Base-by-base conservation (phyloP, 2,113 vertebrate species). In the Scytalopus superciliaris region DNA sequence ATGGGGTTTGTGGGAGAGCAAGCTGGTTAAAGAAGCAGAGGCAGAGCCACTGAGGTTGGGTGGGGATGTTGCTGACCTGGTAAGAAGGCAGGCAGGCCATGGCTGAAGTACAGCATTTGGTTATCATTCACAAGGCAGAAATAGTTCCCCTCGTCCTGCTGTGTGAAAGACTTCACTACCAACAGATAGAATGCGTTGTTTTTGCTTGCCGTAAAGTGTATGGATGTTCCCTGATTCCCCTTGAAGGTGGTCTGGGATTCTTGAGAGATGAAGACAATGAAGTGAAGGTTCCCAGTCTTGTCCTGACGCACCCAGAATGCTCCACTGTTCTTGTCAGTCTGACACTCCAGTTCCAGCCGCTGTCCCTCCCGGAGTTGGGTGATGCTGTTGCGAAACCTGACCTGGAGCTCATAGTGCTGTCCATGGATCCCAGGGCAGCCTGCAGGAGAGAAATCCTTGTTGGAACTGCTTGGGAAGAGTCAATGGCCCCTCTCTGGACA, bases 181-280 rank as follows among this genome's bases (percentile, higher is more conserved):
- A 98, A 68, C 5, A 0, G 2, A 90, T 40, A 98, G 23, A 0
- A 0, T 0, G 0, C 3, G 2, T 1, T 0, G 0, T 4, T 0
- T 85, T 6, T 27, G 0, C 0, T 25, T 0, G 39, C 79, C 1
- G 12, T 13, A 1, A 93, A 82, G 6, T 0, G 50, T 37, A 1
- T 2, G 30, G 53, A 28, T 4, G 6, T 1, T 30, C 0, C 31
- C 15, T 21, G 1, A 0, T 1, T 19, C 3, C 8, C 3, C 4
- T 3, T 0, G 0, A 33, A 49, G 4, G 7, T 2, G 3, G 0
- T 30, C 17, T 16, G 24, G 86, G 16, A 4, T n/a, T n/a, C n/a
- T n/a, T n/a, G n/a, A 0, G 8, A 68, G 33, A 59, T 33, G 40
- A 49, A 87, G 55, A 68, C 42, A 1, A 96, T 84, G 87, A 97